Evolutionary conservation across 1,140 invertebrate genomes (phyloP), one percentile per base, ranked within the genome.

Genomic region (Leptinotarsa undecemlineata): DNA sequence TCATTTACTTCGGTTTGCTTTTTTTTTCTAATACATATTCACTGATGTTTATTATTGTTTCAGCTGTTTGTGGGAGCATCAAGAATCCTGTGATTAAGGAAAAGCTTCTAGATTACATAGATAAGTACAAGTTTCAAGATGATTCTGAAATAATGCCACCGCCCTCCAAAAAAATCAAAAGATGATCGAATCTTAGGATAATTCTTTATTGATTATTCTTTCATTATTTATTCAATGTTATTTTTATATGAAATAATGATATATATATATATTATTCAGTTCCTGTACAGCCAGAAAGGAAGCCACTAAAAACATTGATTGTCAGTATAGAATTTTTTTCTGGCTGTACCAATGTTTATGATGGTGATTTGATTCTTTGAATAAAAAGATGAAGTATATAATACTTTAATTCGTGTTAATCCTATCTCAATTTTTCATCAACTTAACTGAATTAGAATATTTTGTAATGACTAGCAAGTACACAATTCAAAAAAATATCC

Each of bases 21-120:
- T 61, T 61, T 60, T 61, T 61, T 61, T 17, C 57, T 17, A 61
- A 42, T 42, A 42, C 8, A 42, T 11, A 11, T 61, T 61, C n/a
- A 74, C 78, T 78, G 78, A 77, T 69, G 74, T 76, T 66, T 66
- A 66, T 20, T 26, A 17, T 66, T 26, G 19, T 90, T 89, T 33
- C 84, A 92, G 90, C 91, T 77, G 92, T 94, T 42, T 90, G 86
- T 76, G 85, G 90, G 57, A 92, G 90, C 80, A 94, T 98, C 81
- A 81, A 81, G 20, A 84, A 92, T 79, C 96, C 96, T 0, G 91
- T 98, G 0, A 96, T 95, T 1, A 92, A 92, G 83, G 91, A 96
- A 26, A 87, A 87, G 73, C 88, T 98, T 17, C 82, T 97, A 33
- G 86, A 92, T 48, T 94, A 87, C 82, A 96, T 97, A 76, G 87